These are phyloP conservation scores for Pseudanteris insignis DNA, from an alignment of 2,888 invertebrate species.

Conservation along the genomic window DNA sequence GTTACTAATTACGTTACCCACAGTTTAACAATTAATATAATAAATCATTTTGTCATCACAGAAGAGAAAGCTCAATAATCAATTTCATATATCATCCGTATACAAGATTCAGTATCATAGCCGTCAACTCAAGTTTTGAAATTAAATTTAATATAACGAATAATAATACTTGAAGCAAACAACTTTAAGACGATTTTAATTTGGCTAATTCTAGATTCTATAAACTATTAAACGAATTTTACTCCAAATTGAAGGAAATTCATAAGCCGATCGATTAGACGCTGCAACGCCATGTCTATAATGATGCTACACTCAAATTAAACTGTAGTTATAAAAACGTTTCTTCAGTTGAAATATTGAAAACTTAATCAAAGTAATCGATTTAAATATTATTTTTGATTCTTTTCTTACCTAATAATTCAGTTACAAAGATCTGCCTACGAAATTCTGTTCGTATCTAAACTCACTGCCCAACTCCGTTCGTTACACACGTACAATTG, in stretches of 20 bases:
- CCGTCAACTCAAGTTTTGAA: no score
- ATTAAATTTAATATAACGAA: no score
- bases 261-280: not conserved
- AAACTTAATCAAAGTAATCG: not conserved
- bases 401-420: slow-evolving; percentile 8
- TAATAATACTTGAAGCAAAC: no score
- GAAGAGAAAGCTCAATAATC: no score
- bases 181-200: no score
- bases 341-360: not conserved
- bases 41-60: no score
- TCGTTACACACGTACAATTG: slow-evolving; percentile 12
- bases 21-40: no score
- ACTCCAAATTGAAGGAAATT: not conserved
- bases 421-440: not conserved
- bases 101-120: no score
- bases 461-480: slow-evolving; percentile 1
- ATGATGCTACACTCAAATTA: not conserved
- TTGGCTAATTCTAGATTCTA: no score
- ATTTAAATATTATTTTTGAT: not conserved
- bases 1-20: no score
- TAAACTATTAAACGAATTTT: not conserved
- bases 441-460: slow-evolving; percentile 2
- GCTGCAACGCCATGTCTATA: not conserved
- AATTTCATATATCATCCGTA: no score
- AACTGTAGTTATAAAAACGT: not conserved